Evolutionary conservation across 1,140 invertebrate genomes (phyloP).

Genomic region (Paralvinella palmiformis): DNA sequence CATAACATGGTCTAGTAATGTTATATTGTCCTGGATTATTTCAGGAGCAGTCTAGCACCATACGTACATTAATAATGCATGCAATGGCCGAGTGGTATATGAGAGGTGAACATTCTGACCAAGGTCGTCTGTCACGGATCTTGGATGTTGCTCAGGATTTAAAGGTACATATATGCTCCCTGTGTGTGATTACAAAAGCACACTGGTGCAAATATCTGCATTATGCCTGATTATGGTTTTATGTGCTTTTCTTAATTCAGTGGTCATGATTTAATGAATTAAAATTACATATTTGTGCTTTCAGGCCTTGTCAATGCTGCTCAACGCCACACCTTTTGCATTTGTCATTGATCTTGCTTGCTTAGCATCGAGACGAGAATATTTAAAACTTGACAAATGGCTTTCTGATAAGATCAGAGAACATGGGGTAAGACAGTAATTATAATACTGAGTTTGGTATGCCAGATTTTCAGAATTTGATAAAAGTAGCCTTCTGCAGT

Average conservation of each 20-base stretch:
- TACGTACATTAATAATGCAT: constrained; percentile 81
- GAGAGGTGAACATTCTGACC: constrained; percentile 67
- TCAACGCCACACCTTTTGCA: constrained; percentile 86
- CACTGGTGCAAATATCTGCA: too few relatives aligned
- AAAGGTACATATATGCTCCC: constrained; percentile 64
- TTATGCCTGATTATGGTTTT: too few relatives aligned
- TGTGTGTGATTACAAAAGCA: too few relatives aligned
- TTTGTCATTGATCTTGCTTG: constrained; percentile 98
- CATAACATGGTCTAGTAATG: too few relatives aligned
- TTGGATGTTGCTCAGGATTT: constrained; percentile 96
- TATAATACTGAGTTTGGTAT: too few relatives aligned
- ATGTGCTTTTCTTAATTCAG: too few relatives aligned
- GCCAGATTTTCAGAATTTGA: too few relatives aligned
- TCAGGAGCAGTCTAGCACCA: constrained; percentile 46
- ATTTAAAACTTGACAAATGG: constrained; percentile 98
- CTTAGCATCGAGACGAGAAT: constrained; percentile 89
- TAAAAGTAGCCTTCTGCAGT: too few relatives aligned
- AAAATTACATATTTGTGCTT: constrained; percentile 22
- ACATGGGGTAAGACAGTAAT: constrained; percentile 70
- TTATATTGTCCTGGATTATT: background rate
- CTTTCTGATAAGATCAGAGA: constrained; percentile 92
- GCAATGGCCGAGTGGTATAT: constrained; percentile 97
- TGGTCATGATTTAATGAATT: too few relatives aligned
- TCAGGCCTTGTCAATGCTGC: constrained; percentile 76
- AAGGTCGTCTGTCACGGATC: constrained; percentile 83